Evolutionary conservation across 1,140 invertebrate species (phyloP), one percentile per base, ranked within the genome.

Genomic region (Bombus fervidus): DNA sequence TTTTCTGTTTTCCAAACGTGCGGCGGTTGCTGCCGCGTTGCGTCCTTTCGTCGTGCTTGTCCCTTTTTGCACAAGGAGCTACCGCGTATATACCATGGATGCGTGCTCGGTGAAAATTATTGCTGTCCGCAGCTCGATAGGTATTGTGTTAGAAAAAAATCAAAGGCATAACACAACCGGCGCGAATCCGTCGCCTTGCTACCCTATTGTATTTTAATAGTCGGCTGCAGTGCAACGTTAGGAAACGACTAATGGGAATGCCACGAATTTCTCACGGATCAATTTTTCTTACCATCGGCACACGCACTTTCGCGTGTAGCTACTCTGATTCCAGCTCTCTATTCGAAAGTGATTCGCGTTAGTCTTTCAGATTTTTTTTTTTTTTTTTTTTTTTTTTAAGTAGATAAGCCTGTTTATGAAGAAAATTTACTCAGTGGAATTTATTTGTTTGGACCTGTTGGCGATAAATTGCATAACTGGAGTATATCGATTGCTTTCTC

Each of bases 121-220:
- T 39, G 41, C 77, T 53, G 41, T 13, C n/a, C 68, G 31, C 37
- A 22, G 22, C 37, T 34, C 39, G 10, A 53, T 78, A 62, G 47
- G 75, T 18, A 83, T 83, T 77, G 74, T 69, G 77, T 43, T 72
- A 62, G 68, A 47, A 72, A 85, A 85, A 53, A 80, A 85, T 85
- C 10, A 18, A 22, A 9, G 53, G 22, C 34, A 62, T 43, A 80
- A 85, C 76, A 57, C 57, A 73, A n/a, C 25, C 39, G 59, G 39
- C 13, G 59, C 43, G 64, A 62, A 62, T n/a, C 47, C 53, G 80
- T 82, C 72, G 71, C 53, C 25, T 28, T 37, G 53, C 66, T 25
- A 84, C 47, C 75, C 83, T 71, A 85, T 85, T 85, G 83, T 85
- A 85, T 85, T 85, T 85, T 85, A 85, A 85, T 85, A 41, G 75